Base-by-base conservation (phyloP, 1,140 invertebrate species). In the Uloborus diversus region DNA sequence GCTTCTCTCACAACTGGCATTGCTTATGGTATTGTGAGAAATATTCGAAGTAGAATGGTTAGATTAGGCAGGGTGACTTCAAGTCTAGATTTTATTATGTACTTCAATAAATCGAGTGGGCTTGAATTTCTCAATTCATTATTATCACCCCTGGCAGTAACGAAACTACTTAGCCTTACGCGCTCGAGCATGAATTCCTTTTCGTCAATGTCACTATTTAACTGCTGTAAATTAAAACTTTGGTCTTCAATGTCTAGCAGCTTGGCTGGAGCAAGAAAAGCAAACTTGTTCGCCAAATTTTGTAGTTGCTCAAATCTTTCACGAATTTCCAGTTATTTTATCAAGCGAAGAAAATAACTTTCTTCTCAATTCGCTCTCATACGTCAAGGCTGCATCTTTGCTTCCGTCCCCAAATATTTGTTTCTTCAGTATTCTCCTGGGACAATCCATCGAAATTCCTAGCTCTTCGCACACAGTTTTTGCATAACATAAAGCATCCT, bases 11-110 rank as follows among this genome's bases (percentile, higher is more conserved):
- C 28, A 81, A 25, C 82, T 82, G 32, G 82, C 82, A 20, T 84
- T 84, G 25, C 84, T 82, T 49, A 86, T 85, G 84, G 83, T 51
- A 83, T 47, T 23, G 79, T 83, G 27, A 84, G 25, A 14, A 83
- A 70, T 49, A 84, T 81, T 71, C 79, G 69, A 51, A 84, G 35
- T 35, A 35, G 35, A 53, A 78, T 33, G 20, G 17, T 23, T 17
- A 64, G 11, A 35, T 64, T 64, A 11, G 61, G 30, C 11, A 35
- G 23, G 23, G 11, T 25, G 9, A 17, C 53, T n/a, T n/a, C n/a
- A n/a, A n/a, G n/a, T n/a, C n/a, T 57, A 1, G 14, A 57, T 11
- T 13, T 25, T 23, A 25, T 57, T 57, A 1, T 57, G 23, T 57
- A 57, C 23, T 57, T 57, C 23, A 25, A 57, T n/a, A 57, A 1